Base-by-base conservation (phyloP, 1,140 invertebrate genomes). In the Drosophila kepulauana region DNA sequence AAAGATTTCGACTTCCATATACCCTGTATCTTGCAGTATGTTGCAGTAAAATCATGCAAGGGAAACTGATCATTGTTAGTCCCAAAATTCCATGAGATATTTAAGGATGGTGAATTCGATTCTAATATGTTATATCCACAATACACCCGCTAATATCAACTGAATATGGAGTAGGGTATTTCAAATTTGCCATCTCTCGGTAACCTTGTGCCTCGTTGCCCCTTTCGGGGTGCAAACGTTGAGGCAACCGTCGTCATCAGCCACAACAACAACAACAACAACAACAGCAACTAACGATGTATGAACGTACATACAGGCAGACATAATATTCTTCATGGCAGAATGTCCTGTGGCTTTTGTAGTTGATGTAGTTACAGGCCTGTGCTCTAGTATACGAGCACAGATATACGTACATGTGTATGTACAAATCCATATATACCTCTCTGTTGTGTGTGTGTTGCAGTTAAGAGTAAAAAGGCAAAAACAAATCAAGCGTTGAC, bases 381-480 rank as follows among this genome's bases (percentile, higher is more conserved):
- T 87, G 79, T 72, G 38, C 51, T 15, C 35, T 13, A 54, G 35
- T 67, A 54, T 51, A 45, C n/a, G 35, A 38, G 8, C 35, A 38
- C 8, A 38, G 7, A 38, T 8, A 7, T 8, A 35, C 8, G 8
- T 8, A 35, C 33, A 35, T 10, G 2, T 10, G 10, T 10, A 33
- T 8, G 7, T 8, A 33, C 33, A 33, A 5, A 33, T 8, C 5
- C 33, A 33, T 8, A 33, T 8, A 33, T 8, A 33, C 33, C 33
- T 33, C 43, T 33, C 68, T 65, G 74, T 63, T 71, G 72, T 68
- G 71, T 68, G 71, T 73, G 68, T 70, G 72, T 43, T 82, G 82
- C 82, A 87, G 82, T 84, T 84, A 87, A 87, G 84, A 87, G 80
- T 87, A 88, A 87, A 87, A 82, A 84, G 78, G 69, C 85, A 87